Conservation (phyloP, 2,113 vertebrate species). For the Astatoreochromis straeleni region DNA sequence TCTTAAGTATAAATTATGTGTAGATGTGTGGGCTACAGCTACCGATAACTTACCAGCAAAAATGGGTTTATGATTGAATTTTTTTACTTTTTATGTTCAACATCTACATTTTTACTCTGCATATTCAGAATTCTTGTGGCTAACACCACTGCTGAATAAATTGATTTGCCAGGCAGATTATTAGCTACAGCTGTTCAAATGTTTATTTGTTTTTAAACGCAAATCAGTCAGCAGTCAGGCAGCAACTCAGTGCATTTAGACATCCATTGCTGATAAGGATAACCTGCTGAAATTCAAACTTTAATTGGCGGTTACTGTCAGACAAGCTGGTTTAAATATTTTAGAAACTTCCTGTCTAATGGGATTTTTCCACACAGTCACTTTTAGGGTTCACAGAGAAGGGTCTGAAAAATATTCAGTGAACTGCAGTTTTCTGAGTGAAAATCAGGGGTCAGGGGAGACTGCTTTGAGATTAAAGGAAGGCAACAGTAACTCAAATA, state of each 20-base stretch:
- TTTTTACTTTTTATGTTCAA: neutral
- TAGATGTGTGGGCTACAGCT: neutral
- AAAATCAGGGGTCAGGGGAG: neutral
- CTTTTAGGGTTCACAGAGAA: neutral
- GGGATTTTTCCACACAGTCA: neutral
- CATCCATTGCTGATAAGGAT: neutral
- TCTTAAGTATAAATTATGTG: neutral
- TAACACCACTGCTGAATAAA: neutral
- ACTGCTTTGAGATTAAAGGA: neutral
- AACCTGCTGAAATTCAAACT: neutral
- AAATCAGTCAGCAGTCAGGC: neutral
- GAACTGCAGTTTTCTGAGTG: neutral
- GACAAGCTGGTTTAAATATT: neutral
- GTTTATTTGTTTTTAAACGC: neutral
- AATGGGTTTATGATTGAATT: neutral
- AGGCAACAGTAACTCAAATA: neutral
- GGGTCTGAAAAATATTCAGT: neutral
- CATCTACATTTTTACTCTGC: neutral
- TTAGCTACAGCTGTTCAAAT: neutral
- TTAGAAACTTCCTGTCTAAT: neutral
- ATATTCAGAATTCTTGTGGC: neutral
- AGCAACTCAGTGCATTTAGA: neutral
- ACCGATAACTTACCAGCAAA: neutral
- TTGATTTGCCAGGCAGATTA: neutral
- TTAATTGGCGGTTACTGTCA: neutral